A percentile compares a stretch with the other conserved stretches of the same genome.
Evolutionary conservation across 2,113 vertebrate species (phyloP).

Genomic region (Tympanuchus pallidicinctus): DNA sequence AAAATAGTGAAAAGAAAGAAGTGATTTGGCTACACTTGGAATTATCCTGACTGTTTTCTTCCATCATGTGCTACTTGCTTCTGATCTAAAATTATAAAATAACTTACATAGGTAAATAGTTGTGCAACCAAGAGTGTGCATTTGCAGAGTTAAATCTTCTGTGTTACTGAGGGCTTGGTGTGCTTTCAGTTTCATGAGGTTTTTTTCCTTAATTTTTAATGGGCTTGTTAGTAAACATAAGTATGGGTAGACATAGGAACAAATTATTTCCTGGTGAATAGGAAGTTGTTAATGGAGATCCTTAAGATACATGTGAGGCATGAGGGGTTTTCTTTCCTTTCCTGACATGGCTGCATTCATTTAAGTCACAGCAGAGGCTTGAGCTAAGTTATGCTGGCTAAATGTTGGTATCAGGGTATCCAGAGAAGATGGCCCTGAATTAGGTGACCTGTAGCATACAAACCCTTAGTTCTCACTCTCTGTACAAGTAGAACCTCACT

Average conservation of each 20-base stretch:
- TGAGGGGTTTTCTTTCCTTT: not conserved
- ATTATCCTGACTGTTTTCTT: not conserved
- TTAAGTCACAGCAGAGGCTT: not conserved
- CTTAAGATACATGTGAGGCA: too few relatives aligned
- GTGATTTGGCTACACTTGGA: not conserved
- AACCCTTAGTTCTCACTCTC: not conserved
- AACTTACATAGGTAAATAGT: not conserved
- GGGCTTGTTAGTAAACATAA: not conserved
- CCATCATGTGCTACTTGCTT: not conserved
- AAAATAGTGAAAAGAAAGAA: not conserved
- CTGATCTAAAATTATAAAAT: not conserved
- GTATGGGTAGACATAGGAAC: not conserved
- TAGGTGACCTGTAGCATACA: not conserved
- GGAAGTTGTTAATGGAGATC: not conserved
- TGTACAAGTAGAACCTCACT: not conserved
- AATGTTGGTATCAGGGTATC: not conserved
- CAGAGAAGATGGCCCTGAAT: not conserved
- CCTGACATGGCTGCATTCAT: not conserved
- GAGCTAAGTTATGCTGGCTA: not conserved
- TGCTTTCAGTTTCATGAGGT: not conserved
- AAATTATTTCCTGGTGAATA: not conserved
- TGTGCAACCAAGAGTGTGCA: not conserved
- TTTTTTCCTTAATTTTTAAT: not conserved
- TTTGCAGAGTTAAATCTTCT: not conserved
- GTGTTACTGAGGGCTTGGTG: not conserved